A percentile compares a stretch with the other conserved stretches of the same genome.
phyloP scores from a whole-genome alignment of 2,888 invertebrate species.

The Drosophila anceps region DNA sequence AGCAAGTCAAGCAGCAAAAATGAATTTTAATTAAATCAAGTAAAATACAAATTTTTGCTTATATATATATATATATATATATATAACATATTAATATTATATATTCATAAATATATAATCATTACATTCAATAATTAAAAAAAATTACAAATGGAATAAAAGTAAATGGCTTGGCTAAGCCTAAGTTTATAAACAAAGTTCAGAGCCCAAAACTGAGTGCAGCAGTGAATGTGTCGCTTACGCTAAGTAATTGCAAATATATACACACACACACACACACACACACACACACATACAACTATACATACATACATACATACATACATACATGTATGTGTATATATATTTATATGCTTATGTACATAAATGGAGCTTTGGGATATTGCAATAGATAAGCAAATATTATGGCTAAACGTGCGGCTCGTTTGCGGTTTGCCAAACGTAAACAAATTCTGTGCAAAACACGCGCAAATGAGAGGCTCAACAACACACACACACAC shows the following conservation, averaged over 20 bases:
- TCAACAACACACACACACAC: slow-evolving; percentile 5
- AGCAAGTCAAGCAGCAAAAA: too few relatives aligned
- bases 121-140: background rate
- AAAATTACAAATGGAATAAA: background rate
- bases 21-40: too few relatives aligned
- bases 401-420: slow-evolving; percentile 52
- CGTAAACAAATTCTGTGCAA: slow-evolving; percentile 40
- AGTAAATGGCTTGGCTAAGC: background rate
- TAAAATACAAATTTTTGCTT: too few relatives aligned
- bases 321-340: slow-evolving; percentile 4
- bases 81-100: too few relatives aligned
- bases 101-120: background rate
- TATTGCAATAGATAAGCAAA: slow-evolving; percentile 56
- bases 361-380: slow-evolving; percentile 24
- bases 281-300: slow-evolving; percentile 11
- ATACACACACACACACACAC: slow-evolving; percentile 8
- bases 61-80: too few relatives aligned
- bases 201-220: background rate
- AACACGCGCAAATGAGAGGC: slow-evolving; percentile 42
- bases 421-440: slow-evolving; percentile 35
- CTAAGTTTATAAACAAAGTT: background rate
- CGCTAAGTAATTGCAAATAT: slow-evolving; percentile 21
- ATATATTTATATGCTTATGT: slow-evolving; percentile 9
- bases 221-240: slow-evolving; percentile 18
- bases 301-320: slow-evolving; percentile 8